These are phyloP conservation scores for Bettongia penicillata DNA, from an alignment of 2,113 vertebrate species.

Conservation along the genomic window DNA sequence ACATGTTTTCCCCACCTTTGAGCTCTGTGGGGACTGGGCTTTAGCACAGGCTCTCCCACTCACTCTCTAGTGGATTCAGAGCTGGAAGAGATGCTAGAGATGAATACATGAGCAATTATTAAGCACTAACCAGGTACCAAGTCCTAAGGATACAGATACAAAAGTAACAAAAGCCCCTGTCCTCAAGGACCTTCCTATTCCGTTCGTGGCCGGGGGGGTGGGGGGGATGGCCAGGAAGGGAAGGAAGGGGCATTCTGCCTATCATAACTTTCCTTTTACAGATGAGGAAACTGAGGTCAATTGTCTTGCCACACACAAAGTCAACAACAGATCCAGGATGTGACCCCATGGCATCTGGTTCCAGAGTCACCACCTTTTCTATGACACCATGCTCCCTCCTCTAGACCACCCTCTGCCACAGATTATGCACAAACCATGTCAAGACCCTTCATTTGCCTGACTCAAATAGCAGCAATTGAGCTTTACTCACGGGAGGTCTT, in stretches of 20 bases:
- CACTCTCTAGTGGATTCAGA: background rate
- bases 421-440: background rate
- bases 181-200: background rate
- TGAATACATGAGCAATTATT: background rate
- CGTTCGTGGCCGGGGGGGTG: background rate
- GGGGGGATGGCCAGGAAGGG: background rate
- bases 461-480: background rate
- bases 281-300: background rate
- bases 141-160: background rate
- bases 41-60: too few species aligned
- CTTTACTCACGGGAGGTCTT: conserved; percentile 96
- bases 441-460: background rate
- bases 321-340: background rate
- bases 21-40: background rate
- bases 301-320: background rate
- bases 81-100: background rate
- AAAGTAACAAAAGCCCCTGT: background rate
- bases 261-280: background rate
- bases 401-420: background rate
- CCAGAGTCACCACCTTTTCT: background rate
- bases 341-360: background rate
- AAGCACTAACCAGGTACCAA: background rate
- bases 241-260: background rate
- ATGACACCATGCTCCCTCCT: background rate
- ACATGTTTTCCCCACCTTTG: background rate